Evolutionary conservation across 2,113 vertebrate genomes (phyloP), one percentile per base, ranked within the genome.

Genomic region (Carassius auratus): DNA sequence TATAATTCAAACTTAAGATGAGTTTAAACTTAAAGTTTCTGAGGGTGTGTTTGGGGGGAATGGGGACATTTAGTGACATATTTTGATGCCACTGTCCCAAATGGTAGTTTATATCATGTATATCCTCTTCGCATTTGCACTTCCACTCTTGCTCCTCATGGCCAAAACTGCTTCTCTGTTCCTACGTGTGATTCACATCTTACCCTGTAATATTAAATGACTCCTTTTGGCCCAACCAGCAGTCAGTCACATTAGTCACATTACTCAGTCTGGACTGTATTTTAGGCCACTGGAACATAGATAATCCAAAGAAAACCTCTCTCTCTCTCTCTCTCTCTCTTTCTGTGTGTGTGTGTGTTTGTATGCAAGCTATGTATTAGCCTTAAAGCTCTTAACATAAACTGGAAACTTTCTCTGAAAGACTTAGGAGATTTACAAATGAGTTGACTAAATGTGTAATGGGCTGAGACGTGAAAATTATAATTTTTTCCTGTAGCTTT

Each of bases 401-500:
- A 38, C 36, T 17, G 61, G 30, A 30, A 78, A 3, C 42, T 45
- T 15, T 14, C 19, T 74, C 83, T 68, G 33, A 30, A 68, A 79
- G 83, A 77, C 74, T 55, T 48, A 9, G 17, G 26, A 77, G n/a
- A 59, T 71, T 61, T 48, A 83, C 7, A 69, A 61, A 68, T 73
- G 33, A 48, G 50, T 69, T 66, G 38, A 66, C 45, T 84, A 62
- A 80, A 84, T 66, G 21, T 74, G 33, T 48, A 68, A 74, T 80
- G 76, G 79, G 66, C 64, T 61, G 52, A 86, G 81, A 82, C 86
- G 85, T 90, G 89, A 84, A 92, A 82, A 86, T 89, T 89, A 93
- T 90, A 91, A 52, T 91, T 89, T 92, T 92, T 89, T 88, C 80
- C 81, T 87, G 76, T 85, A 87, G 55, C 52, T 36, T 74, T 69